phyloP scores from a whole-genome alignment of 1,140 invertebrate species.

The Chelonus insularis region DNA sequence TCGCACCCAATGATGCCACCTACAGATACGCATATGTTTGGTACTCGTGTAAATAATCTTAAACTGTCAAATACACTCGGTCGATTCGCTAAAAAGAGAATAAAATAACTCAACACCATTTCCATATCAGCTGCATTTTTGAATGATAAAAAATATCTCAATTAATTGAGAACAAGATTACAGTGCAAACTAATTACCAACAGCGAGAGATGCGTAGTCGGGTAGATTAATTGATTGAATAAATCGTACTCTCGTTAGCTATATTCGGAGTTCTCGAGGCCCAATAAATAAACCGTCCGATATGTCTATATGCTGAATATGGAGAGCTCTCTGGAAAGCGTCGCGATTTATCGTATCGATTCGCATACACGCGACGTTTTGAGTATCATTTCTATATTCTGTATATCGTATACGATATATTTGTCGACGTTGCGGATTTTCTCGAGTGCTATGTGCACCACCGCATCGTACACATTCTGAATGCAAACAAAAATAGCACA shows the following conservation, averaged over 20 bases:
- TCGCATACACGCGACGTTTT: conserved; percentile 1
- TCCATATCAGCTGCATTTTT: not conserved
- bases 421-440: conserved; percentile 21
- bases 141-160: not conserved
- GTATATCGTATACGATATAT: conserved; percentile 7
- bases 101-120: too few relatives aligned
- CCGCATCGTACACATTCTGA: conserved; percentile 10
- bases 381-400: conserved; percentile 11
- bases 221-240: conserved; percentile 4
- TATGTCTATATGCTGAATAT: conserved; percentile 11
- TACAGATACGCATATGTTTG: conserved; percentile 14
- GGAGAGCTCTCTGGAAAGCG: conserved; percentile 8
- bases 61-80: conserved; percentile 27
- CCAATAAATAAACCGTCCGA: conserved; percentile 8
- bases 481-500: conserved; percentile 16
- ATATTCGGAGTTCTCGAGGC: not conserved
- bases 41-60: conserved; percentile 29
- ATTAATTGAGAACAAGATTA: not conserved
- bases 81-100: not conserved
- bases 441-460: not conserved
- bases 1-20: conserved; percentile 8
- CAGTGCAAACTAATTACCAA: not conserved
- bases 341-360: conserved; percentile 19
- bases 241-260: conserved; percentile 1
- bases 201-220: not conserved